phyloP scores from a whole-genome alignment of 2,113 vertebrate species.

The Oryzias melastigma region DNA sequence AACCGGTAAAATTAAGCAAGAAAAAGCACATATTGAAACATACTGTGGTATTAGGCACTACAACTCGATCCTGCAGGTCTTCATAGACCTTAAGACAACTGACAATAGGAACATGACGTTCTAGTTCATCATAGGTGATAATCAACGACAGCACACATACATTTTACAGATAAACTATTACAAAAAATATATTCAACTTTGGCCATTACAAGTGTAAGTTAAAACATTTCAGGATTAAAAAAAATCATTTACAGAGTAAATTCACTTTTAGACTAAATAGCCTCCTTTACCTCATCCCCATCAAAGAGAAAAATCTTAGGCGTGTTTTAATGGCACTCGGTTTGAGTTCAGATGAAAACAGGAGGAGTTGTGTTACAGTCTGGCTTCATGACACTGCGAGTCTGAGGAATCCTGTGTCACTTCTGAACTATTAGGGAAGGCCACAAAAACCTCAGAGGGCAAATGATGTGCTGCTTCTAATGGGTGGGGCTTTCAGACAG shows the following conservation, averaged over 20 bases:
- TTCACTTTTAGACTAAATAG: slow-evolving; percentile 61
- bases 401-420: slow-evolving; percentile 28
- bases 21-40: slow-evolving; percentile 37
- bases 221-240: slow-evolving; percentile 52
- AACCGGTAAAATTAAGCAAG: slow-evolving; percentile 20
- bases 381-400: slow-evolving; percentile 23
- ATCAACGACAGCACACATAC: slow-evolving; percentile 57
- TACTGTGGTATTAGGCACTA: slow-evolving; percentile 29
- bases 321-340: slow-evolving; percentile 49
- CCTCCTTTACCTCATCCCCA: slow-evolving; percentile 37
- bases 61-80: slow-evolving; percentile 41
- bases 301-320: slow-evolving; percentile 54
- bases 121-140: slow-evolving; percentile 52
- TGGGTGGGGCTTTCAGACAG: slow-evolving; percentile 52
- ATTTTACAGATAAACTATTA: slow-evolving; percentile 62
- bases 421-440: slow-evolving; percentile 44
- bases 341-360: slow-evolving; percentile 46
- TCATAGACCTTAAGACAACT: slow-evolving; percentile 47
- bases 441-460: slow-evolving; percentile 41
- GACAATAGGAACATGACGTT: slow-evolving; percentile 39
- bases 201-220: slow-evolving; percentile 61
- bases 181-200: slow-evolving; percentile 74
- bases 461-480: slow-evolving; percentile 52
- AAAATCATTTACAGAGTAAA: slow-evolving; percentile 66
- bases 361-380: slow-evolving; percentile 33